Base-by-base conservation (phyloP, 2,888 invertebrate genomes). In the Amaurobius ferox region DNA sequence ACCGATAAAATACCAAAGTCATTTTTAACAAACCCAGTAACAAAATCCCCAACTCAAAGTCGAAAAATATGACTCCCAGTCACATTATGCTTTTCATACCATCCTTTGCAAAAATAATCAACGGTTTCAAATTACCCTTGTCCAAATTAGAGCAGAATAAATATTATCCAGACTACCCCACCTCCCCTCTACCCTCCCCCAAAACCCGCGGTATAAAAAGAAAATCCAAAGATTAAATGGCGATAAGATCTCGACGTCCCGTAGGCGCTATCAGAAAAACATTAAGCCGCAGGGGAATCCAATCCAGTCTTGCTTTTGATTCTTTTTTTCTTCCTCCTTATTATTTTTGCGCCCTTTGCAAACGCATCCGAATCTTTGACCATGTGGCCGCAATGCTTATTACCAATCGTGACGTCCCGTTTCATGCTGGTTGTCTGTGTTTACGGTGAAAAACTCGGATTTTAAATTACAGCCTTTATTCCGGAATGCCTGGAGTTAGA, bases 211-310 rank as follows among this genome's bases (percentile, higher is more conserved):
- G 55, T 23, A 55, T 55, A 55, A 55, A 55, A 55, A 55, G 55
- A 55, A 55, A 55, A 55, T 55, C 55, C 55, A 19, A 55, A 55
- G 55, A 23, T 11, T 55, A 23, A 55, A 23, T 23, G 55, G 23
- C 23, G 55, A 55, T 55, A 55, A 55, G 32, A 66, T 66, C 66
- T 66, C 32, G 32, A 32, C 7, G 35, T 66, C 66, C 66, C 35
- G 30, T 32, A 19, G 61, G 39, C 48, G 66, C 83, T 72, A 77
- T 83, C 71, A 83, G 83, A 77, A 83, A 77, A 39, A 30, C 83
- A 83, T 83, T 83, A 83, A 13, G 74, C 44, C 23, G 26, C 28
- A 61, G 1, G 5, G 32, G 68, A 72, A 71, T 39, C 68, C 74
- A 71, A 76, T 71, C 70, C 44, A 68, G 76, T 81, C 68, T 40